A percentile compares a stretch with the other conserved stretches of the same genome.
Evolutionary conservation across 2,888 invertebrate species (phyloP).

Genomic region (Camptogramma bilineatum): DNA sequence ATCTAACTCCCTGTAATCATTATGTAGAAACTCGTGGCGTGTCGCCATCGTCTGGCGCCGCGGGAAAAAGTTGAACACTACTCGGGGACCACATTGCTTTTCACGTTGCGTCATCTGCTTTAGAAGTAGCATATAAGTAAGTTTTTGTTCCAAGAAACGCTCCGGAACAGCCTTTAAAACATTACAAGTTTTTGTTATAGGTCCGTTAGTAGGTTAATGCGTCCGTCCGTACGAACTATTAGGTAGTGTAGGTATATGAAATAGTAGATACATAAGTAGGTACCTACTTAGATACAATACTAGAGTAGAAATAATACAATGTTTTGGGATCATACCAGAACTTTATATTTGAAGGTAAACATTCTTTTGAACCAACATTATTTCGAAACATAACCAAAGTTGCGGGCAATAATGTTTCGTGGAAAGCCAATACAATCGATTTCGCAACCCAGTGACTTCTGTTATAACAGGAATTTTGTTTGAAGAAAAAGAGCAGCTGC

Average conservation of each 20-base stretch:
- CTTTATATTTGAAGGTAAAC: too few relatives aligned
- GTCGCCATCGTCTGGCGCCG: conserved; percentile 64
- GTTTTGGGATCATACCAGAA: too few relatives aligned
- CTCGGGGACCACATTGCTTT: conserved; percentile 69
- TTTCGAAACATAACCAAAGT: neutral
- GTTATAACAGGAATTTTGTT: conserved; percentile 59
- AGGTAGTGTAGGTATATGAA: neutral
- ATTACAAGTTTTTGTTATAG: conserved; percentile 31
- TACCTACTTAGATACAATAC: too few relatives aligned
- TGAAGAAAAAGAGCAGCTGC: conserved; percentile 82
- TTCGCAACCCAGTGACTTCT: conserved; percentile 67
- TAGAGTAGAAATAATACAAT: too few relatives aligned
- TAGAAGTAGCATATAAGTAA: conserved; percentile 46
- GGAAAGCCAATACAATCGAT: conserved; percentile 50
- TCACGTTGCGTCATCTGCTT: conserved; percentile 68
- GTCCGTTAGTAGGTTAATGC: conserved; percentile 42
- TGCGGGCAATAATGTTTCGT: conserved; percentile 9
- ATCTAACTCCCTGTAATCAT: conserved; percentile 56
- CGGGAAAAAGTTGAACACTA: conserved; percentile 68
- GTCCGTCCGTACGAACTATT: conserved; percentile 3
- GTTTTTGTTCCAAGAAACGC: conserved; percentile 61
- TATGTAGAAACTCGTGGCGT: conserved; percentile 68
- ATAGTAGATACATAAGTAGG: neutral
- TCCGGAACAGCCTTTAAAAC: conserved; percentile 59
- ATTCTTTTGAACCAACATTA: neutral